Percentiles rank a stretch among this genome's conserved stretches.
Conservation (phyloP, 2,888 invertebrate genomes). For the Machimus atricapillus region DNA sequence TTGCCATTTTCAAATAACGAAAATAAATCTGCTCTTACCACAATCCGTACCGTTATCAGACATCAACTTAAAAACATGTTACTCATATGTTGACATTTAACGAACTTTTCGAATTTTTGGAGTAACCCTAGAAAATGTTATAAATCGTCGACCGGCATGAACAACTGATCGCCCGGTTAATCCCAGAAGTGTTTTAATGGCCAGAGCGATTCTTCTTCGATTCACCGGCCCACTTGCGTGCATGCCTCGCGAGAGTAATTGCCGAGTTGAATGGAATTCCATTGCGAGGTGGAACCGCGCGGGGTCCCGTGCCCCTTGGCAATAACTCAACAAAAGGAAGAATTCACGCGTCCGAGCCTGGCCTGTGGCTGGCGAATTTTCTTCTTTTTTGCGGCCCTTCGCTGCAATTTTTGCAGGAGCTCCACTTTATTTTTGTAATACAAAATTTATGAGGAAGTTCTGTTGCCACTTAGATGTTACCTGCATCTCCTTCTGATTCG, state of each 20-base stretch:
- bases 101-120: background rate
- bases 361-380: background rate
- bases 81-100: no score
- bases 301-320: background rate
- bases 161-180: constrained; percentile 3
- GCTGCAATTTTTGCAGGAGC: background rate
- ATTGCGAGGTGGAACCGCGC: background rate
- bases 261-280: constrained; percentile 34
- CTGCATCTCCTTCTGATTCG: background rate
- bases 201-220: background rate
- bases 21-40: no score
- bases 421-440: background rate
- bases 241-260: constrained; percentile 7
- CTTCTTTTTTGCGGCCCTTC: background rate
- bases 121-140: background rate
- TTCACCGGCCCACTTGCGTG: background rate
- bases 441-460: constrained; percentile 15
- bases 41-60: no score
- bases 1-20: no score
- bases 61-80: no score
- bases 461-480: background rate
- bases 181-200: background rate
- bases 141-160: constrained; percentile 8
- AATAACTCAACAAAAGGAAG: background rate
- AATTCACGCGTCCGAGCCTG: background rate